Evolutionary conservation across 1,140 invertebrate genomes (phyloP), one percentile per base, ranked within the genome.

Genomic region (Achroia grisella): DNA sequence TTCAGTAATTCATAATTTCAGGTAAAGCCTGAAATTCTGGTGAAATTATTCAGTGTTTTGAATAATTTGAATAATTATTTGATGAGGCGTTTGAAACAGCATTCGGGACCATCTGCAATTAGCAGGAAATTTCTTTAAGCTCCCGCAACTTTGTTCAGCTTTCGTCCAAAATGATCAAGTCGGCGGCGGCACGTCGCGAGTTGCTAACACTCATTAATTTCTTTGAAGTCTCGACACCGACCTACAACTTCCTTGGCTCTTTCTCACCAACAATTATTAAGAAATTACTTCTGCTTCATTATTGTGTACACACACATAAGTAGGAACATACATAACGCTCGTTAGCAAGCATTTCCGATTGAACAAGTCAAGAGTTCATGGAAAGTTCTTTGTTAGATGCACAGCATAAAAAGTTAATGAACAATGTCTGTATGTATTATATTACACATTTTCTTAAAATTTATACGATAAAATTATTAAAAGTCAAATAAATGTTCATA

Each of bases 191-290:
- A 82, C 78, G 78, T 80, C 71, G 64, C 52, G 58, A 82, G 70
- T 82, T 82, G 56, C 67, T 76, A 82, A 82, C 72, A 75, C 70
- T 82, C 76, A 76, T 82, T 79, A 82, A 80, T 81, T 74, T 76
- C 69, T 81, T 76, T 71, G 68, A 76, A 75, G 71, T 76, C 76
- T 66, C 64, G 59, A 56, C 66, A 60, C 54, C 59, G 56, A 65
- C 62, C 61, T 47, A 53, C 62, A 69, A 69, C 62, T 77, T 76
- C 44, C 46, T 52, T 45, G 62, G 47, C 62, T 67, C 65, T 58
- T 55, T 60, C 54, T 53, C 43, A 51, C 48, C 54, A 65, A 62
- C 58, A 62, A 65, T 69, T 65, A 69, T 62, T 73, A 70, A 69
- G 63, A 65, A 76, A 75, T 75, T 75, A 69, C 62, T 70, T 62